Conservation (phyloP, 2,888 invertebrate species). For the Leptodirus hochenwartii region DNA sequence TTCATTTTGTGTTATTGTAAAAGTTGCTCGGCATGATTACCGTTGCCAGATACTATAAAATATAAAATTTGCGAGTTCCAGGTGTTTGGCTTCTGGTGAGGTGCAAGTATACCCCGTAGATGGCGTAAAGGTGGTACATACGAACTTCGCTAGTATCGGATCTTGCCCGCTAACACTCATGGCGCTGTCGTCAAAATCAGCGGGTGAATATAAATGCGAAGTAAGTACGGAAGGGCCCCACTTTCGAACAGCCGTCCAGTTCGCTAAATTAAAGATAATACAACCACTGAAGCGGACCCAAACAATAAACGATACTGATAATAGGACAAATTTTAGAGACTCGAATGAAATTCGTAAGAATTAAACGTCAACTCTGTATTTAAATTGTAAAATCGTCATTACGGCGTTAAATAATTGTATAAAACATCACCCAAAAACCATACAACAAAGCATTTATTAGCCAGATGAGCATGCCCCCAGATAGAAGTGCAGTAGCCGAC, state of each 20-base stretch:
- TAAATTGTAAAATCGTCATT: too few species aligned
- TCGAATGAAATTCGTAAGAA: too few species aligned
- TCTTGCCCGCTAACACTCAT: constrained; percentile 20
- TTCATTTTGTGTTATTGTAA: neutral
- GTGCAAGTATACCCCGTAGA: constrained; percentile 18
- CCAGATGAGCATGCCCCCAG: too few species aligned
- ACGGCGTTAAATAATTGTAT: too few species aligned
- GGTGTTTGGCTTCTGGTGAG: constrained; percentile 18
- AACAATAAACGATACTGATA: too few species aligned
- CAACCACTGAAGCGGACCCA: constrained; percentile 12
- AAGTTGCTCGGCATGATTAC: neutral
- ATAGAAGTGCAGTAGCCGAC: too few species aligned
- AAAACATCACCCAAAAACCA: too few species aligned
- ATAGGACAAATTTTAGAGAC: too few species aligned
- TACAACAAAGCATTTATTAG: too few species aligned
- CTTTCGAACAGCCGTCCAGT: constrained; percentile 15
- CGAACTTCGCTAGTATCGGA: constrained; percentile 14
- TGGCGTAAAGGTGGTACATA: constrained; percentile 17
- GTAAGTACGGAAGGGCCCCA: constrained; percentile 20
- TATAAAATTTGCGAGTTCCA: too few species aligned
- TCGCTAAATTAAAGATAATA: constrained; percentile 13
- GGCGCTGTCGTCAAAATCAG: constrained; percentile 16
- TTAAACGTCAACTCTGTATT: too few species aligned
- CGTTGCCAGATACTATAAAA: neutral
- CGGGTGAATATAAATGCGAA: constrained; percentile 22